Evolutionary conservation across 2,797 vertebrate genomes (phyloP), one percentile per base, ranked within the genome.

Genomic region (Toxotes lorentzi): DNA sequence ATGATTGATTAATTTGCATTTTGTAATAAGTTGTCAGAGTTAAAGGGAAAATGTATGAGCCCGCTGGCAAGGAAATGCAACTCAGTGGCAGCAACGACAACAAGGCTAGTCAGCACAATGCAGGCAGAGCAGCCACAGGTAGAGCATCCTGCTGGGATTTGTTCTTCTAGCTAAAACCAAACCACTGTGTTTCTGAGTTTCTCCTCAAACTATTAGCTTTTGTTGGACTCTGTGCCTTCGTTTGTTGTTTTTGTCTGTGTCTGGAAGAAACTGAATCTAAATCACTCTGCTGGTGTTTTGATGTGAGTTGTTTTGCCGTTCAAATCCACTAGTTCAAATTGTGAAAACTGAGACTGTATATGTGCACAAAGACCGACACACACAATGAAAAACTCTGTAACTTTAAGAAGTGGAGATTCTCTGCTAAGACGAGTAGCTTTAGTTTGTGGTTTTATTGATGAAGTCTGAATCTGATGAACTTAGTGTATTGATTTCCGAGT

Each of bases 61-160:
- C 11, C 12, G 1, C 40, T 54, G n/a, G 21, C 27, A 62, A 45
- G 21, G 24, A 76, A 53, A 74, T 40, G 41, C 53, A 58, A n/a
- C 56, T 27, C 13, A 47, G 54, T 32, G 47, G 56, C 59, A 24
- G 63, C 51, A 19, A 35, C 21, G 14, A 43, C 40, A 73, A 61
- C 51, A 10, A 64, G 24, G 50, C 16, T 2, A 47, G 16, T 70
- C 60, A 57, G 64, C 51, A 61, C 32, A 34, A 17, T 35, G 32
- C 40, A 47, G 76, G n/a, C 61, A 27, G 24, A 48, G 58, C 34
- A 24, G 58, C 83, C 64, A 65, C 27, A 70, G 63, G 57, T 21
- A 7, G 32, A 76, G 66, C 47, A 57, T 67, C 70, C 58, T 27
- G 45, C 4, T 67, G 51, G 80, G 78, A 59, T 67, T 63, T 41